Evolutionary conservation across 2,888 invertebrate genomes (phyloP).

Genomic region (Anodontia alba): DNA sequence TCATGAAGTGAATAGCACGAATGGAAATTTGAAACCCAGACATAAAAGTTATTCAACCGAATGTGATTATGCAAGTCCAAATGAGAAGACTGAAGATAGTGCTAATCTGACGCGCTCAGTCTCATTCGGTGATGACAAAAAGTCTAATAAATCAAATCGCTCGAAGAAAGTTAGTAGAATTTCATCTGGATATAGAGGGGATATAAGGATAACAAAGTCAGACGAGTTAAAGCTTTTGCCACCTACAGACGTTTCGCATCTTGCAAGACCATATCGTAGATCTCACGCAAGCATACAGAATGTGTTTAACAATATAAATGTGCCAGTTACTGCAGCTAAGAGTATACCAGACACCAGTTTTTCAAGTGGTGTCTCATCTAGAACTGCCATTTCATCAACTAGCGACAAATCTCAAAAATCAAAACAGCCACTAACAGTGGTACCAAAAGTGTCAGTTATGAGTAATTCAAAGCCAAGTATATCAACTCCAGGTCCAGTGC

Average conservation of each 20-base stretch:
- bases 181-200: conserved; percentile 3
- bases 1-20: background rate
- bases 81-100: background rate
- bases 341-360: background rate
- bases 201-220: conserved; percentile 33
- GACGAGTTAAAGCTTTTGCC: conserved; percentile 25
- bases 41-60: background rate
- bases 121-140: background rate
- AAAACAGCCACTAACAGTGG: background rate
- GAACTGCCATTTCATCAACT: background rate
- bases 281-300: background rate
- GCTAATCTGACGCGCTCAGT: background rate
- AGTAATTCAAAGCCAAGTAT: background rate
- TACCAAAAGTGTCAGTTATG: background rate
- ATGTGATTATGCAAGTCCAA: background rate
- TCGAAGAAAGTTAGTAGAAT: conserved; percentile 30
- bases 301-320: background rate
- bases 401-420: conserved; percentile 4
- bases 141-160: conserved; percentile 31
- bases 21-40: background rate
- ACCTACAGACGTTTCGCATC: background rate
- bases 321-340: no score
- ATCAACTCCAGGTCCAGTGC: background rate
- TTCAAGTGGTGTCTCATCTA: background rate
- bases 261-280: background rate